Conservation (phyloP, 1,140 invertebrate species). For the Cotesia typhae region DNA sequence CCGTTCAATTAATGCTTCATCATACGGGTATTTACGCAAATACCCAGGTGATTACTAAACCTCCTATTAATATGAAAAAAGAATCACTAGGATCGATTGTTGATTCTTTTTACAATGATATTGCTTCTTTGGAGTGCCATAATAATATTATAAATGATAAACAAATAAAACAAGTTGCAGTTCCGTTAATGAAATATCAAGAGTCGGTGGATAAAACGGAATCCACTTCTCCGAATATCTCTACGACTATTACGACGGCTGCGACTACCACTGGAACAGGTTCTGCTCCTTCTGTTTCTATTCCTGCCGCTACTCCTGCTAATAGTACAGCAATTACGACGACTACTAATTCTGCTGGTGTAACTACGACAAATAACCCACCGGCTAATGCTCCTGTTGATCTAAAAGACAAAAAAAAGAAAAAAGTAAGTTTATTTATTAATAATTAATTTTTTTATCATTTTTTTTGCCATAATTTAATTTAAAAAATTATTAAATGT, state of each 20-base stretch:
- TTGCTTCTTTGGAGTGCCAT: slow-evolving; percentile 67
- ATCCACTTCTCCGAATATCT: neutral
- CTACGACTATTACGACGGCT: neutral
- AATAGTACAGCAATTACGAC: neutral
- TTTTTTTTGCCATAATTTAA: too few relatives aligned
- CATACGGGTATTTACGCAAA: slow-evolving; percentile 60
- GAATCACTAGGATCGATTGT: slow-evolving; percentile 63
- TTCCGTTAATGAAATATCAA: slow-evolving; percentile 35
- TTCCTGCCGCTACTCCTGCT: neutral
- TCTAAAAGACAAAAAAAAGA: slow-evolving; percentile 65
- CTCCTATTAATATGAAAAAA: slow-evolving; percentile 56
- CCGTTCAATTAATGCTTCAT: slow-evolving; percentile 59
- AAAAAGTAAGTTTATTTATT: slow-evolving; percentile 58
- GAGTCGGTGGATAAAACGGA: slow-evolving; percentile 23
- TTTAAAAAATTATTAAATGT: too few relatives aligned
- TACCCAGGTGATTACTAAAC: slow-evolving; percentile 60
- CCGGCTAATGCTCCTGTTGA: neutral
- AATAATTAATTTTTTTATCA: slow-evolving; percentile 3
- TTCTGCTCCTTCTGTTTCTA: neutral
- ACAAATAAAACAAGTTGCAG: slow-evolving; percentile 12
- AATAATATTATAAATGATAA: slow-evolving; percentile 42
- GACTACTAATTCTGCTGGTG: too few relatives aligned
- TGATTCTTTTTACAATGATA: slow-evolving; percentile 71
- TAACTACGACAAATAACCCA: neutral
- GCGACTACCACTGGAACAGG: too few relatives aligned